Base-by-base conservation (phyloP, 2,113 vertebrate genomes). In the Semnornis frantzii region DNA sequence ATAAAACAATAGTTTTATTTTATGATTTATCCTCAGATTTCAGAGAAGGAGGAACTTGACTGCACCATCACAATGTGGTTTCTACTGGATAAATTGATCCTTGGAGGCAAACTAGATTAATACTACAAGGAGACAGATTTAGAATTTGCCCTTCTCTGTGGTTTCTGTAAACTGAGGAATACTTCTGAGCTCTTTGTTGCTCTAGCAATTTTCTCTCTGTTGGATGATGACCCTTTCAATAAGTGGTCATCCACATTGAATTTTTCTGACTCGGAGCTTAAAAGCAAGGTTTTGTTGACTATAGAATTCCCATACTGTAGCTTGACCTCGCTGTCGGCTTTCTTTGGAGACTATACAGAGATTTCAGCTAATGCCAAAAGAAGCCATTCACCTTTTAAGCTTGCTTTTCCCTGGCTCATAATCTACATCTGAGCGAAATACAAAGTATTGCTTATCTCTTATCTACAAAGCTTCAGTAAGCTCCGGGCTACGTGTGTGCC, bases 151-250 rank as follows among this genome's bases (percentile, higher is more conserved):
- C 76, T 91, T 87, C 44, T 95, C 46, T 88, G 85, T 91, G 93
- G 76, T 95, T 95, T 94, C 82, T 90, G 68, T 96, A 90, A 96
- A 91, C 89, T 65, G 73, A 91, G 85, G 85, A 92, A 94, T 87
- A 59, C 50, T 94, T 90, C 76, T 82, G 87, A 80, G 73, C 69
- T 95, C 91, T 95, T 92, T 96, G 92, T 96, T 96, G 95, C 91
- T 90, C 34, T 83, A 83, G 93, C 94, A 94, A 88, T 96, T 97
- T 97, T 81, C 76, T 92, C 93, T 94, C 94, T 94, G 91, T 94
- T 95, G 95, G 94, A 96, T 89, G 91, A 91, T 96, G 94, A 96
- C 95, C 96, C 92, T 95, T 96, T 95, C 96, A 96, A 76, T 95
- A 96, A 96, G 73, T 95, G 91, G 96, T 89, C 94, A 92, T 93